These are phyloP conservation scores for Trochalopteron elliotii DNA, from an alignment of 2,113 vertebrate genomes.

Conservation along the genomic window DNA sequence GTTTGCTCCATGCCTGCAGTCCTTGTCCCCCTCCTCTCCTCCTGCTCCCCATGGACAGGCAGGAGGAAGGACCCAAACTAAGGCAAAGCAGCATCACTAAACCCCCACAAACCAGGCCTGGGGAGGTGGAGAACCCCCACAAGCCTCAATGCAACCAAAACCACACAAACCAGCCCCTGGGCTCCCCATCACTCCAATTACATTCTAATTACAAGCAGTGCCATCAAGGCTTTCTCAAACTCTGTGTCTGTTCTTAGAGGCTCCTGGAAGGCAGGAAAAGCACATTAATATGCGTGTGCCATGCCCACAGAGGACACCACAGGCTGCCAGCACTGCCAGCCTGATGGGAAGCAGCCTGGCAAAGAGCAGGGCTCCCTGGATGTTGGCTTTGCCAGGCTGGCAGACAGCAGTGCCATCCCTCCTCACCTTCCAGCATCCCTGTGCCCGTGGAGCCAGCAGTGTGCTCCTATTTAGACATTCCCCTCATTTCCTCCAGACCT, in stretches of 20 bases:
- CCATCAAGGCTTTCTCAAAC: slow-evolving; percentile 66
- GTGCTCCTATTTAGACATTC: fast-evolving
- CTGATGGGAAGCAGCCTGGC: not conserved
- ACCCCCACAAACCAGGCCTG: not conserved
- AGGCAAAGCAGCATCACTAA: not conserved
- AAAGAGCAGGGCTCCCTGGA: not conserved
- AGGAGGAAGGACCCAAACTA: not conserved
- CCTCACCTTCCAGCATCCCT: fast-evolving
- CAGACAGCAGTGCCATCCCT: not conserved
- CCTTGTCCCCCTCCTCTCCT: not conserved
- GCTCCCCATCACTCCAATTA: slow-evolving; percentile 71
- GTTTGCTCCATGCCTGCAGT: fast-evolving
- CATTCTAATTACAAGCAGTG: slow-evolving; percentile 67
- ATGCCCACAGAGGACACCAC: not conserved
- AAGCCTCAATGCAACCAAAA: slow-evolving; percentile 15
- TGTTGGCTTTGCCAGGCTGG: not conserved
- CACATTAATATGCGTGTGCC: slow-evolving; percentile 47
- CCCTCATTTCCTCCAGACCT: fast-evolving
- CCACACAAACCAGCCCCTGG: slow-evolving; percentile 43
- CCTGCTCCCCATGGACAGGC: not conserved
- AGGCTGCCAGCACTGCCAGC: not conserved
- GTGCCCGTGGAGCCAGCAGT: fast-evolving
- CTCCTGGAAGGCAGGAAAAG: slow-evolving; percentile 33
- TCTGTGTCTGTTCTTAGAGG: slow-evolving; percentile 51
- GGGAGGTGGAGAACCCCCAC: slow-evolving; percentile 4